Base-by-base conservation (phyloP, 2,113 vertebrate species). In the Rhadina sibilatrix region DNA sequence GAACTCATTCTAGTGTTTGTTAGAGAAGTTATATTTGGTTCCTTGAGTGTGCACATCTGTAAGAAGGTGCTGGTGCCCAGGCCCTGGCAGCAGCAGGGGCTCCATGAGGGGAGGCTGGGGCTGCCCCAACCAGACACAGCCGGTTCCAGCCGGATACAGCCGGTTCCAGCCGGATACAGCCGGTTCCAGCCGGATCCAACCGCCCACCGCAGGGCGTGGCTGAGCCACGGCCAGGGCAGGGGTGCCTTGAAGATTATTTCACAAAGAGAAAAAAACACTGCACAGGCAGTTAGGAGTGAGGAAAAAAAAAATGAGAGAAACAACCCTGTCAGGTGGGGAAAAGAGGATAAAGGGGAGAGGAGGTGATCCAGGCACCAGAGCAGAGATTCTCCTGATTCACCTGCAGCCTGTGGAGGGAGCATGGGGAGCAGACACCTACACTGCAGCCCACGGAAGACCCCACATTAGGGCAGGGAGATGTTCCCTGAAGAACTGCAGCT, bases 151-250 rank as follows among this genome's bases (percentile, higher is more conserved):
- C 1, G 0, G 38, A 40, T 6, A 28, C 37, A 63, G 38, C 27
- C 5, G 4, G 35, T 37, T 61, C 24, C 54, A 33, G 60, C 18
- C 18, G 2, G 19, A 42, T 10, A 15, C 57, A 59, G 57, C 38
- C 5, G 1, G 38, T 15, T 46, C 22, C 42, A 66, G 31, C 31
- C 3, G 1, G 35, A 13, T 89, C 54, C 12, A 23, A 2, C 22
- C 0, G 0, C 40, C 38, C 31, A 16, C 16, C 0, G 0, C 24
- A 18, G 49, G 19, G 11, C 2, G 0, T 0, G 0, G 42, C 46
- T 23, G 16, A 18, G 21, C 21, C 2, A 0, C 2, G 1, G 24
- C n/a, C 0, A 0, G 1, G 8, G 6, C 1, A 0, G 6, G 2
- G 10, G 2, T 4, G 0, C 44, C 25, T n/a, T 12, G 11, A 53